These are phyloP conservation scores for Candidula unifasciata DNA, from an alignment of 2,888 invertebrate genomes.

Conservation along the genomic window DNA sequence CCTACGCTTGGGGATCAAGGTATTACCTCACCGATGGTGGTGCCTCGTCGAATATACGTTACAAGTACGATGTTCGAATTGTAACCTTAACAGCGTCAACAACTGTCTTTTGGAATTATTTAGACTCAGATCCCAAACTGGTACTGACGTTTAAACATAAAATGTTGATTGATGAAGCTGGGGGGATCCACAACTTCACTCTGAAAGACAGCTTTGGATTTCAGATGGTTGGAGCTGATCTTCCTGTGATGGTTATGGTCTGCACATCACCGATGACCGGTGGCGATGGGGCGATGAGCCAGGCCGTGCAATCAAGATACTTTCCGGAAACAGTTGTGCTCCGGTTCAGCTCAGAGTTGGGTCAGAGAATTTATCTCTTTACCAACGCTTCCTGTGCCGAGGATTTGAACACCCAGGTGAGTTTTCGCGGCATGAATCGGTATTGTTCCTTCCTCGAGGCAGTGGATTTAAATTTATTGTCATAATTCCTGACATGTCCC, in stretches of 20 bases:
- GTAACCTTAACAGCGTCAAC: not conserved
- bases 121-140: not conserved
- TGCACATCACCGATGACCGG: not conserved
- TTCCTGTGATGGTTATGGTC: not conserved
- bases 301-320: not conserved
- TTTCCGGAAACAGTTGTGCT: not conserved
- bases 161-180: not conserved
- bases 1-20: constrained; percentile 3
- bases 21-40: constrained; percentile 5
- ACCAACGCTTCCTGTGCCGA: not conserved
- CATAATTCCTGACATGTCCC: no score
- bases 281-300: not conserved
- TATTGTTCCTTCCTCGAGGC: no score
- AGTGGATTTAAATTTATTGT: no score
- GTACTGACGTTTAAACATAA: not conserved
- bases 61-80: not conserved
- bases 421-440: not conserved
- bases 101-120: not conserved
- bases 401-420: not conserved
- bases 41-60: not conserved
- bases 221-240: not conserved
- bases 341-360: not conserved
- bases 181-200: not conserved
- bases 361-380: not conserved
- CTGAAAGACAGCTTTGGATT: not conserved